Percentiles rank a stretch among this genome's conserved stretches.
Evolutionary conservation across 2,113 vertebrate species (phyloP).

Genomic region (Asarcornis scutulata): DNA sequence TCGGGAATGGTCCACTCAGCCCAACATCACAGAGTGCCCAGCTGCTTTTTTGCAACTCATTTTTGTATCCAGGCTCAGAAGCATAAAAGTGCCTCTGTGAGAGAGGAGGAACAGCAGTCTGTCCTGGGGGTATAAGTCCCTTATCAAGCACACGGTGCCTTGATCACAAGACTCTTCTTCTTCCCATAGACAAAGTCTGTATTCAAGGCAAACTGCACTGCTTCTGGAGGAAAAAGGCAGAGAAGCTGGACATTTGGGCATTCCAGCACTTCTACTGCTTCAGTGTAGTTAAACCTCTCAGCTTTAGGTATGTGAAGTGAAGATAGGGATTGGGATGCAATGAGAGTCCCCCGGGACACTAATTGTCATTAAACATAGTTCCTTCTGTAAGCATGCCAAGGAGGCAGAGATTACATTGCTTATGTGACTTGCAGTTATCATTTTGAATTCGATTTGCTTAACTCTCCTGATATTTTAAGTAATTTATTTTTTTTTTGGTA

Average conservation of each 20-base stretch:
- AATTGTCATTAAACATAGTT: background rate
- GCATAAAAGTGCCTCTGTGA: background rate
- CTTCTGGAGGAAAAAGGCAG: background rate
- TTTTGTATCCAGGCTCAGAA: background rate
- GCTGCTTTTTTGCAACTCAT: background rate
- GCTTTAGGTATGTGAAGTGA: background rate
- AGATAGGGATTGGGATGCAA: background rate
- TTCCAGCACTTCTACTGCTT: background rate
- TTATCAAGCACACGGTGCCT: background rate
- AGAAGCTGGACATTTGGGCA: background rate
- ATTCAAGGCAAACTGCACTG: background rate
- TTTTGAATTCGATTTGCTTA: background rate
- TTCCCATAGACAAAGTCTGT: background rate
- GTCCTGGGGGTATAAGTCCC: background rate
- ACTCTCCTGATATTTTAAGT: background rate
- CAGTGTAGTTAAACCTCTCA: background rate
- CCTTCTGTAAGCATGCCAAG: background rate
- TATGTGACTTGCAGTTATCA: background rate
- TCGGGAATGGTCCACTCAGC: accelerated
- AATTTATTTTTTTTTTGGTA: background rate
- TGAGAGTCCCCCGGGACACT: background rate
- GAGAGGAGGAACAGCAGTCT: background rate
- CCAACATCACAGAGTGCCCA: accelerated
- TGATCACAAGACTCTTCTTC: background rate
- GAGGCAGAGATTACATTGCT: background rate